A percentile compares a stretch with the other conserved stretches of the same genome.
phyloP scores from a whole-genome alignment of 92 coral and sea anemone species.

The Heliopora coerulea region DNA sequence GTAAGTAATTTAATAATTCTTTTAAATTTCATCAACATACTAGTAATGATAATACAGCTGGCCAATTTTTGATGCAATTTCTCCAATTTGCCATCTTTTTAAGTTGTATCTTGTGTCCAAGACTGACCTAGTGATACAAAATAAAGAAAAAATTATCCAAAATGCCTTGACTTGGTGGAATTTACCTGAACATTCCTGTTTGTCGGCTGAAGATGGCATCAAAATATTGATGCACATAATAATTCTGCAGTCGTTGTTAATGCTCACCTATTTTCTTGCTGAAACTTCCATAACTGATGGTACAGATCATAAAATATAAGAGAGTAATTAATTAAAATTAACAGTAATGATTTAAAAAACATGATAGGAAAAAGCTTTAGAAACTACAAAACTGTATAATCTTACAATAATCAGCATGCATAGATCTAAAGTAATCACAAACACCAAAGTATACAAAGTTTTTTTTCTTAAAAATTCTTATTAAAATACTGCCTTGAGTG shows the following conservation, averaged over 20 bases:
- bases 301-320: neutral
- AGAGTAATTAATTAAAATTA: neutral
- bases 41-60: slow-evolving; percentile 96
- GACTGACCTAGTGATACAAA: slow-evolving; percentile 44
- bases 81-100: slow-evolving; percentile 99
- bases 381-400: no score
- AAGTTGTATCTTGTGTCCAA: slow-evolving; percentile 77
- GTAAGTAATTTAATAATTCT: no score
- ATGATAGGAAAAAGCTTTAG: no score
- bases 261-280: slow-evolving; percentile 75
- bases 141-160: neutral
- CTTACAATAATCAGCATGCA: no score
- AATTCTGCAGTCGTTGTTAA: neutral
- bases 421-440: no score
- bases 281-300: slow-evolving; percentile 84
- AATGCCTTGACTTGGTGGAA: no score
- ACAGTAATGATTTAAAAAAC: neutral
- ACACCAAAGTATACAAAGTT: no score
- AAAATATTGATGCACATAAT: neutral
- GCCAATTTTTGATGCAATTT: slow-evolving; percentile 97
- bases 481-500: no score
- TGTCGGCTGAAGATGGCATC: no score
- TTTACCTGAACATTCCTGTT: no score
- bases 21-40: slow-evolving; percentile 52
- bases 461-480: no score